Conservation (phyloP, 2,888 invertebrate species). For the Tetheella fluctuosa region DNA sequence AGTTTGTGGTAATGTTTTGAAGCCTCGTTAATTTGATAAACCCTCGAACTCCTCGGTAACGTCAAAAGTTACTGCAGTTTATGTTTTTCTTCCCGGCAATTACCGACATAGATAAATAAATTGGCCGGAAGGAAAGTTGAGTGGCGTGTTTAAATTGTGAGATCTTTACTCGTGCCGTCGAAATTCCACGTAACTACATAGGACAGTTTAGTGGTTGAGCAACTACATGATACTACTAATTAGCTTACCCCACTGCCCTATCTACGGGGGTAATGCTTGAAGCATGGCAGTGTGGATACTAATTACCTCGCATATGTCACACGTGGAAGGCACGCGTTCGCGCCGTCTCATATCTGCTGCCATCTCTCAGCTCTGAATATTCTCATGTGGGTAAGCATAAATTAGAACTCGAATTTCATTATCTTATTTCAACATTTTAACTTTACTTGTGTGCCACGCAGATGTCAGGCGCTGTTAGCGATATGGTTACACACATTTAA, state of each 20-base stretch:
- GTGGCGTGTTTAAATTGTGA: constrained; percentile 9
- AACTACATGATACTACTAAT: constrained; percentile 35
- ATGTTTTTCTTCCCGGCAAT: constrained; percentile 1
- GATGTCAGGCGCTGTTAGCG: constrained; percentile 40
- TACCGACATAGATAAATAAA: neutral
- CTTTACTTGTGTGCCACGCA: constrained; percentile 53
- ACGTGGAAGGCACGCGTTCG: constrained; percentile 53
- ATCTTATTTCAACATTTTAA: constrained; percentile 64
- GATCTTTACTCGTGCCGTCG: constrained; percentile 10
- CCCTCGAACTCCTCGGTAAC: constrained; percentile 12
- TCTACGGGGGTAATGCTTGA: constrained; percentile 23
- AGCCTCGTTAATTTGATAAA: constrained; percentile 30
- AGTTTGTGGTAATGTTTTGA: constrained; percentile 35
- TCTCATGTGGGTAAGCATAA: constrained; percentile 61
- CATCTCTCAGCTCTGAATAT: constrained; percentile 49
- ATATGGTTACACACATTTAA: constrained; percentile 17
- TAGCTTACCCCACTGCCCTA: constrained; percentile 39
- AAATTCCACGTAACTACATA: constrained; percentile 5
- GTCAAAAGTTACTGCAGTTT: neutral
- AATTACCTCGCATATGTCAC: constrained; percentile 69
- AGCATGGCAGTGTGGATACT: constrained; percentile 44
- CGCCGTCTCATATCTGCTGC: constrained; percentile 44
- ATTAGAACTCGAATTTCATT: constrained; percentile 69
- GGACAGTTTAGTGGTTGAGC: constrained; percentile 15
- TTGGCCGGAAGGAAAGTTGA: constrained; percentile 7